Percentiles rank a stretch among this genome's conserved stretches.
phyloP scores from a whole-genome alignment of 92 coral and sea anemone species.

The Metridium senile region DNA sequence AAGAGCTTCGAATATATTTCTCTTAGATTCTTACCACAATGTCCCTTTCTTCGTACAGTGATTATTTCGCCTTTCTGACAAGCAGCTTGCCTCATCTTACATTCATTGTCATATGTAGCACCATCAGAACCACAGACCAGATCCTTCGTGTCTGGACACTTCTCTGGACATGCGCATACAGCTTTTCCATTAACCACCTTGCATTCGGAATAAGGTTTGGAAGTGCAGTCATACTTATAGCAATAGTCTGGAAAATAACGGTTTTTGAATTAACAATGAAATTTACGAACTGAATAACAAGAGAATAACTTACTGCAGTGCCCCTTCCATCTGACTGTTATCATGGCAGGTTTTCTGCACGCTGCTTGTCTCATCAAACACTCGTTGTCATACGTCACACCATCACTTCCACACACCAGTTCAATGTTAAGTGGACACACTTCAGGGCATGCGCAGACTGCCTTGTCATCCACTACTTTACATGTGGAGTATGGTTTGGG shows the following conservation, averaged over 20 bases:
- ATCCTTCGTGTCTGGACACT: conserved; percentile 52
- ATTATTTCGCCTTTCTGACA: neutral
- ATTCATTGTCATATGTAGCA: conserved; percentile 7
- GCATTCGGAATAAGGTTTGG: conserved; percentile 20
- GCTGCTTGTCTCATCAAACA: conserved; percentile 15
- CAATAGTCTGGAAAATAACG: neutral
- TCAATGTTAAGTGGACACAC: conserved; percentile 54
- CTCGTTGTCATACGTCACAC: conserved; percentile 12
- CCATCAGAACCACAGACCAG: conserved; percentile 75
- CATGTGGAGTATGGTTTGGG: conserved; percentile 24
- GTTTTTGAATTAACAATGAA: neutral
- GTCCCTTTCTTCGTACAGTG: conserved; percentile 12
- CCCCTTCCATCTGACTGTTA: conserved; percentile 1
- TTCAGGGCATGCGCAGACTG: conserved; percentile 79
- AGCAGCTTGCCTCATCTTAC: conserved; percentile 7
- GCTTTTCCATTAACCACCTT: conserved; percentile 72
- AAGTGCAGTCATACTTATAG: neutral
- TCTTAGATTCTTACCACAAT: conserved; percentile 38
- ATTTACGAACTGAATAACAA: neutral
- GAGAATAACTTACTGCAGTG: neutral
- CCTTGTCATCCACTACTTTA: conserved; percentile 69
- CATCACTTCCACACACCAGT: conserved; percentile 75
- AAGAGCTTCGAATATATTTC: too few relatives aligned
- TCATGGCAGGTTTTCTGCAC: conserved; percentile 5
- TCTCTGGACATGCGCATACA: conserved; percentile 75